Evolutionary conservation across 1,140 invertebrate species (phyloP), one percentile per base, ranked within the genome.

Genomic region (Xylocopa sonorina): DNA sequence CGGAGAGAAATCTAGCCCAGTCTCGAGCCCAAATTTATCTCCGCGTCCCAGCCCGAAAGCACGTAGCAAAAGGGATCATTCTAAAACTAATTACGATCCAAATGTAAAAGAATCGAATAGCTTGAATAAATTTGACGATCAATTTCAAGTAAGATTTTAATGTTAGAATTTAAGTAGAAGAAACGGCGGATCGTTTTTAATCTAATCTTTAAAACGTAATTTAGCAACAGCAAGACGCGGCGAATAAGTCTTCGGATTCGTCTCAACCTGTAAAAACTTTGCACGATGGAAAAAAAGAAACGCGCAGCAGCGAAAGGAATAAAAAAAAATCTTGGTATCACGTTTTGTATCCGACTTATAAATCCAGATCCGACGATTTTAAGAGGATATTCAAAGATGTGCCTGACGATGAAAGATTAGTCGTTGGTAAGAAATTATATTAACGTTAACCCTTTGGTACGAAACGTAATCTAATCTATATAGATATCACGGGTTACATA

Each of bases 311-410:
- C 51, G 93, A 94, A 76, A 91, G 94, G 48, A 93, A 92, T 50
- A 97, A 97, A 88, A 97, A 96, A 90, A 97, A 97, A 87, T 96
- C 95, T 29, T 97, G 97, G 96, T 97, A 97, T 91, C 97, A 96
- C 91, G 95, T 98, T 51, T 93, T 98, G 48, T 98, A 98, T 93
- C 97, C 98, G 43, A 98, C 97, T 1, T 99, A 99, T 90, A 99
- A 99, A 93, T 98, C 97, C 62, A 94, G 97, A 81, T 97, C 96
- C 50, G 97, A 98, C 85, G 97, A 99, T 92, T 99, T 99, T 90
- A 98, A 97, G 89, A 95, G 96, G 90, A 95, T 98, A 82, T 99
- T 99, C 91, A 98, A 98, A 92, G 97, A 98, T 76, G 94, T 99
- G 64, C 97, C 98, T 29, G 94, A 96, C 86, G 97, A 98, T 89